Evolutionary conservation across 2,888 invertebrate species (phyloP).

Genomic region (Agrotis clavis): DNA sequence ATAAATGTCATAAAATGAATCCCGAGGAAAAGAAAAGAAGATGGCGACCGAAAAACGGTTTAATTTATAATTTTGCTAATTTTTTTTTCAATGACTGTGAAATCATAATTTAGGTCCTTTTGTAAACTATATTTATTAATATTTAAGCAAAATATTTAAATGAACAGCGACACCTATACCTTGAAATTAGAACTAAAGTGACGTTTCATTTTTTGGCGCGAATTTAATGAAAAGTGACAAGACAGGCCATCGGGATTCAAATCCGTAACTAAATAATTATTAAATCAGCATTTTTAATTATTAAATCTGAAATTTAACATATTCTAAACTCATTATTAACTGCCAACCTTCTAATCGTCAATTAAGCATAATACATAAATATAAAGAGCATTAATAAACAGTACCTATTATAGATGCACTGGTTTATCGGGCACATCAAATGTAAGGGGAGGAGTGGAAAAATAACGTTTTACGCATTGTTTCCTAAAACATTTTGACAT

Average conservation of each 20-base stretch:
- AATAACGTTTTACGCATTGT: neutral
- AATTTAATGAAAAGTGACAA: conserved; percentile 2
- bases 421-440: conserved; percentile 65
- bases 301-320: conserved; percentile 47
- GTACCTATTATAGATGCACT: conserved; percentile 63
- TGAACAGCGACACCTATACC: neutral
- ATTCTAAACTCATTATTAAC: conserved; percentile 55
- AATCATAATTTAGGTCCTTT: neutral
- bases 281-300: conserved; percentile 39
- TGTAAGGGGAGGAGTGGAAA: conserved; percentile 37
- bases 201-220: conserved; percentile 3
- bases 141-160: neutral
- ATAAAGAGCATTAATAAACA: conserved; percentile 47
- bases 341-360: conserved; percentile 63
- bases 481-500: no score
- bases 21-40: conserved; percentile 13
- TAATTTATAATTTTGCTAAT: conserved; percentile 9
- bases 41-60: conserved; percentile 5
- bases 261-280: conserved; percentile 40
- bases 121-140: neutral
- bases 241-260: conserved; percentile 22
- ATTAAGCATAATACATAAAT: conserved; percentile 55
- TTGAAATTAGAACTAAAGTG: neutral
- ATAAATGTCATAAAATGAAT: conserved; percentile 29
- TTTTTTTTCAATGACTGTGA: neutral